Conservation (phyloP, 1,140 invertebrate species). For the Euura lappo region DNA sequence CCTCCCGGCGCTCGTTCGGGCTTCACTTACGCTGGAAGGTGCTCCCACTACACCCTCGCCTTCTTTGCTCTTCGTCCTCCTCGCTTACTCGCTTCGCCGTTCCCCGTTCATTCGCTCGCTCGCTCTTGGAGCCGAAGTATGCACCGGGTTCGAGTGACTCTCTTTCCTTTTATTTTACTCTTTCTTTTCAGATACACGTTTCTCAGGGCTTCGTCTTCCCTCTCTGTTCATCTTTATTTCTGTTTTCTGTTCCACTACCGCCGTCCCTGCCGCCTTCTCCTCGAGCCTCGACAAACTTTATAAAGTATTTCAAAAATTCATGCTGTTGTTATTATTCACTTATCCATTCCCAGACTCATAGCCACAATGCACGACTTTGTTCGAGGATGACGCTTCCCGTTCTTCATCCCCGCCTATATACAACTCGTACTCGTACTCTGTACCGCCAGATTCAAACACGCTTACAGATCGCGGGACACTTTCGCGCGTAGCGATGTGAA, state of each 20-base stretch:
- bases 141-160: too few relatives aligned
- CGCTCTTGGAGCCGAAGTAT: background rate
- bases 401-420: background rate
- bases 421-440: background rate
- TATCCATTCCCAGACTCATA: constrained; percentile 31
- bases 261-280: constrained; percentile 2
- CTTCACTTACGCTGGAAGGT: constrained; percentile 15
- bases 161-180: too few relatives aligned
- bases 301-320: constrained; percentile 48
- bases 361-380: constrained; percentile 44
- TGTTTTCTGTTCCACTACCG: background rate
- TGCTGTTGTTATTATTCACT: constrained; percentile 46
- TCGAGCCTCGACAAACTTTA: constrained; percentile 17
- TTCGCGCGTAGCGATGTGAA: background rate
- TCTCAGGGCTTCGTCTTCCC: background rate
- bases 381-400: constrained; percentile 20
- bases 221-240: background rate
- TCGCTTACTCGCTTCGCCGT: constrained; percentile 12
- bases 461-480: too few relatives aligned
- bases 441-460: background rate
- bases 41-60: constrained; percentile 19
- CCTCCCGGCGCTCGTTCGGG: constrained; percentile 18
- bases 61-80: constrained; percentile 19
- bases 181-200: too few relatives aligned
- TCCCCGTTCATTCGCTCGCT: constrained; percentile 16